Evolutionary conservation across 1,140 invertebrate genomes (phyloP).

Genomic region (Pollicipes pollicipes): DNA sequence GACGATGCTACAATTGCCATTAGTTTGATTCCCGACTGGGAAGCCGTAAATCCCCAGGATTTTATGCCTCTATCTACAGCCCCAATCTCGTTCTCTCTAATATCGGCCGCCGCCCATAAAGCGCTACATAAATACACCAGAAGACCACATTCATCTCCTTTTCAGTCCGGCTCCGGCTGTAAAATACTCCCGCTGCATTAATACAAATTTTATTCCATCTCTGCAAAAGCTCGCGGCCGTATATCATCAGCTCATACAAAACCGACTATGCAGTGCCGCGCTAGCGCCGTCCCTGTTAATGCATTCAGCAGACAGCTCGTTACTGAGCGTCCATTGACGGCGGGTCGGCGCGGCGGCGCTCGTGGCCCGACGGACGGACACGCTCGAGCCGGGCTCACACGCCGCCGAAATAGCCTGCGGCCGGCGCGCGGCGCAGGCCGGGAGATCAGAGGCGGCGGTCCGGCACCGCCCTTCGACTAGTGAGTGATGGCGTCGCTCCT

Average conservation of each 20-base stretch:
- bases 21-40: not conserved
- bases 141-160: not conserved
- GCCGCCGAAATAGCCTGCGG: too few relatives aligned
- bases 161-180: not conserved
- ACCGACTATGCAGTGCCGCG: not conserved
- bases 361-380: not conserved
- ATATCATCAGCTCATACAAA: not conserved
- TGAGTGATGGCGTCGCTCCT: not conserved
- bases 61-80: not conserved
- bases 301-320: not conserved
- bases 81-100: not conserved
- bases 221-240: not conserved
- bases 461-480: too few relatives aligned
- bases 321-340: not conserved
- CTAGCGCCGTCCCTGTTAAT: not conserved
- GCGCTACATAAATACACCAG: not conserved
- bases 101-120: not conserved
- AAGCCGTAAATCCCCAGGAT: not conserved
- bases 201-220: conserved; percentile 2
- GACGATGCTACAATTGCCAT: not conserved
- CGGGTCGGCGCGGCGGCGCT: too few relatives aligned
- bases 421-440: too few relatives aligned
- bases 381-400: not conserved
- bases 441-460: too few relatives aligned
- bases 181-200: not conserved